Evolutionary conservation across 1,140 invertebrate species (phyloP).

Genomic region (Marisa cornuarietis): DNA sequence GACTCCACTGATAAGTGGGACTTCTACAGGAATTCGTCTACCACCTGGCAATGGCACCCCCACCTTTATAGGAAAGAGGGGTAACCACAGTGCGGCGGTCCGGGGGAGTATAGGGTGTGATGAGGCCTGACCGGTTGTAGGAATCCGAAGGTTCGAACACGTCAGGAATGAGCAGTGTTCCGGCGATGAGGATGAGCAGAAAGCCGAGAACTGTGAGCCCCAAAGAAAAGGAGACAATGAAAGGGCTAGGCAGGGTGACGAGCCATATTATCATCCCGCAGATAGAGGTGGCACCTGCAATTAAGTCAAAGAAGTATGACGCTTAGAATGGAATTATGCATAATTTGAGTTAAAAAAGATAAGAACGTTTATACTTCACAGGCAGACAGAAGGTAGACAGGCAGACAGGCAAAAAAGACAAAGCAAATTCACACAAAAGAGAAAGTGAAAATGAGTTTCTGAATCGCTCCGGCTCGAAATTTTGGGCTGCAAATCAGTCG

Average conservation of each 20-base stretch:
- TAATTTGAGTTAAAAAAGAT: too few relatives aligned
- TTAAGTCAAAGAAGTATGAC: not conserved
- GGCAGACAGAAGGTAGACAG: too few relatives aligned
- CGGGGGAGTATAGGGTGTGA: not conserved
- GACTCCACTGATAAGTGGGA: not conserved
- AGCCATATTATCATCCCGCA: conserved; percentile 40
- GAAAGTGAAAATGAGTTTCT: too few relatives aligned
- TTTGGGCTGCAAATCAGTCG: too few relatives aligned
- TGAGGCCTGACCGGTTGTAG: conserved; percentile 20
- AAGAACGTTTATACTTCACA: too few relatives aligned
- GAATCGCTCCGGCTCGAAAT: too few relatives aligned
- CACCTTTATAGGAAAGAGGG: conserved; percentile 13
- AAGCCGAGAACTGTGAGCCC: conserved; percentile 41
- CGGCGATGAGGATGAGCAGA: conserved; percentile 40
- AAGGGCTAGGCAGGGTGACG: conserved; percentile 33
- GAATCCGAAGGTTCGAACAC: conserved; percentile 30
- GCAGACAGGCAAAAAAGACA: too few relatives aligned
- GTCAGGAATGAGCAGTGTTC: conserved; percentile 42
- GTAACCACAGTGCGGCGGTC: conserved; percentile 12
- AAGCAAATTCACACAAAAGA: too few relatives aligned
- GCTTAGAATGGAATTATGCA: too few relatives aligned
- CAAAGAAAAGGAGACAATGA: conserved; percentile 42
- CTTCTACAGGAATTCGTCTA: conserved; percentile 8
- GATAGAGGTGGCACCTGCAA: conserved; percentile 37
- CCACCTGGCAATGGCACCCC: conserved; percentile 10